Conservation (phyloP, 1,140 invertebrate genomes). For the fruit fly (Drosophila melanogaster) region DNA sequence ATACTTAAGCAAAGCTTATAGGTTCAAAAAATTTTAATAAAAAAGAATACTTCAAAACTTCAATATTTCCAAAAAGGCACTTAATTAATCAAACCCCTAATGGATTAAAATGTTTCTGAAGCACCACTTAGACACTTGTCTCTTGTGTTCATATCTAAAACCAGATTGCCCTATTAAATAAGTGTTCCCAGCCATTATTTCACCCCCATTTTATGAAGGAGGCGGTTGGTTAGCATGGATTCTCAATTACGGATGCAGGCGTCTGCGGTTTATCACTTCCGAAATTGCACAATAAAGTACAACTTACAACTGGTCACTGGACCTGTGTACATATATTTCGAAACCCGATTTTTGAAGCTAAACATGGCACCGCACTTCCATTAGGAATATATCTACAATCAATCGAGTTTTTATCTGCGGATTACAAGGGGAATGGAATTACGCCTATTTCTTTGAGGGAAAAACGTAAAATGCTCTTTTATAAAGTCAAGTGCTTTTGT, state of each 20-base stretch:
- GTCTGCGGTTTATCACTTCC: constrained; percentile 42
- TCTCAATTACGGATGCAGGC: constrained; percentile 38
- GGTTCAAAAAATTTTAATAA: background rate
- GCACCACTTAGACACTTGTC: constrained; percentile 33
- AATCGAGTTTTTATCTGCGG: constrained; percentile 2
- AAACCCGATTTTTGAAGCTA: constrained; percentile 2
- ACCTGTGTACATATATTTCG: background rate
- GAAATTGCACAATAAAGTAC: constrained; percentile 36
- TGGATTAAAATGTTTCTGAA: constrained; percentile 39
- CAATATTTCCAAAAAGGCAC: constrained; percentile 17
- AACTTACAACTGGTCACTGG: constrained; percentile 27
- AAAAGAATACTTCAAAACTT: background rate
- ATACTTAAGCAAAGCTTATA: too few species aligned
- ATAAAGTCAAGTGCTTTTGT: constrained; percentile 42
- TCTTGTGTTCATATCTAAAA: constrained; percentile 14
- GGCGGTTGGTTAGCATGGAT: constrained; percentile 31
- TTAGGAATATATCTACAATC: constrained; percentile 13
- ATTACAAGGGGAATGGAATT: constrained; percentile 6
- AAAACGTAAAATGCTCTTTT: constrained; percentile 15
- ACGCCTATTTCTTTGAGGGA: background rate
- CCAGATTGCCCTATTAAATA: constrained; percentile 44
- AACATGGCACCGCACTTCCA: constrained; percentile 15
- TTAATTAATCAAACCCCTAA: constrained; percentile 37
- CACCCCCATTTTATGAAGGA: background rate
- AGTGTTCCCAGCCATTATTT: constrained; percentile 8